phyloP scores from a whole-genome alignment of 2,888 invertebrate genomes.

The Horisme vitalbata region DNA sequence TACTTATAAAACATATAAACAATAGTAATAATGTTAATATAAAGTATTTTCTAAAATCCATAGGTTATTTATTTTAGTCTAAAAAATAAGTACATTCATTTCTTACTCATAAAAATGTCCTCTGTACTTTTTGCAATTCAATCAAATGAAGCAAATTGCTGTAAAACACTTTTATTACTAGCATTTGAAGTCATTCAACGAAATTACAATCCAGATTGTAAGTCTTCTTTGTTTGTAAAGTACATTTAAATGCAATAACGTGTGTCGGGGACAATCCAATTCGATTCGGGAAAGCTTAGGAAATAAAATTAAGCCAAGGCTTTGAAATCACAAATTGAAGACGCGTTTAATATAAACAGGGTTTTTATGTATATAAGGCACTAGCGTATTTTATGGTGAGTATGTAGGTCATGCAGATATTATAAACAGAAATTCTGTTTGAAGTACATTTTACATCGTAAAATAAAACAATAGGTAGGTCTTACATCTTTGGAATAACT shows the following conservation, averaged over 20 bases:
- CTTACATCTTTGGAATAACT: no score
- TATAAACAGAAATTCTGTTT: constrained; percentile 5
- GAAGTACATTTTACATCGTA: background rate
- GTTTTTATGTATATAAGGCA: constrained; percentile 16
- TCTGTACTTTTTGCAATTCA: no score
- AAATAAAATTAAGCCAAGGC: constrained; percentile 34
- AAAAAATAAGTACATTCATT: no score
- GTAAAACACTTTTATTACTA: constrained; percentile 22
- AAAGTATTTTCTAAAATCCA: no score
- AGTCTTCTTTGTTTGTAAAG: constrained; percentile 19
- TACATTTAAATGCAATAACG: constrained; percentile 30
- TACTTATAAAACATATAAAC: no score
- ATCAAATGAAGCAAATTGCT: no score
- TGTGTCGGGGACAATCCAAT: constrained; percentile 32
- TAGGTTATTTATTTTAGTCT: no score
- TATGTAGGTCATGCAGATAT: constrained; percentile 12
- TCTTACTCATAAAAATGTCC: no score
- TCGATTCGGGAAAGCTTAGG: constrained; percentile 29
- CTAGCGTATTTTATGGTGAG: constrained; percentile 8
- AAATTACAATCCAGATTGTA: constrained; percentile 14
- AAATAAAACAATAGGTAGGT: constrained; percentile 5
- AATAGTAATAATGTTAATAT: no score
- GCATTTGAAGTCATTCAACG: constrained; percentile 9
- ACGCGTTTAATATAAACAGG: constrained; percentile 26
- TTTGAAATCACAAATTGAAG: constrained; percentile 35